Base-by-base conservation (phyloP, 2,797 vertebrate genomes). In the Sebastes itinus region DNA sequence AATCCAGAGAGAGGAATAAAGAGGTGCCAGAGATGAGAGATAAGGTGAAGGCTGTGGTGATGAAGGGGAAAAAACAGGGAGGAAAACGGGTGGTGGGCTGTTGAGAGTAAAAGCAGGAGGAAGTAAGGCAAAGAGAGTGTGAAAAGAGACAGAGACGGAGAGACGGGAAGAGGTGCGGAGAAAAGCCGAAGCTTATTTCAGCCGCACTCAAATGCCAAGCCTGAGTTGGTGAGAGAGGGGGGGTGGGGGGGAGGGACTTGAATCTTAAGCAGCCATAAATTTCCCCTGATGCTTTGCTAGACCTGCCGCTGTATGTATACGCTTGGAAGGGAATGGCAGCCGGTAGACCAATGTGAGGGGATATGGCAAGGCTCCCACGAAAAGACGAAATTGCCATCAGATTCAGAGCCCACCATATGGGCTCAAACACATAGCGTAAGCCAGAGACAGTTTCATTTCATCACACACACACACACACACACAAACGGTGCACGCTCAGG, bases 201-300 rank as follows among this genome's bases (percentile, higher is more conserved):
- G 66, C 33, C 67, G n/a, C 20, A 68, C 69, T 88, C 80, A 85
- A 89, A 88, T 76, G 72, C 69, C 84, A 88, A 89, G 75, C 60
- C 74, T 81, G 68, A 75, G 63, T 54, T 64, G 70, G 78, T 81
- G 84, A 68, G 58, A 2, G 32, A 23, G 38, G n/a, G 56, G 23
- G 12, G 4, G 7, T 2, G 55, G 23, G 23, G n/a, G n/a, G n/a
- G n/a, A n/a, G 25, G 2, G 4, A 75, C 58, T 69, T 65, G 72
- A 87, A 89, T 87, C 56, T 79, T 79, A 87, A 80, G 72, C 59
- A 88, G 66, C 69, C 72, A 87, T 85, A 87, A 60, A 85, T 86
- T 80, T 87, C 65, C 80, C 60, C 60, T 66, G 72, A 87, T 89
- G 80, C 69, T 86, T 77, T 78, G 77, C 82, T 35, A 23, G 73